Evolutionary conservation across 2,888 invertebrate species (phyloP).

Genomic region (Orthosia gracilis): DNA sequence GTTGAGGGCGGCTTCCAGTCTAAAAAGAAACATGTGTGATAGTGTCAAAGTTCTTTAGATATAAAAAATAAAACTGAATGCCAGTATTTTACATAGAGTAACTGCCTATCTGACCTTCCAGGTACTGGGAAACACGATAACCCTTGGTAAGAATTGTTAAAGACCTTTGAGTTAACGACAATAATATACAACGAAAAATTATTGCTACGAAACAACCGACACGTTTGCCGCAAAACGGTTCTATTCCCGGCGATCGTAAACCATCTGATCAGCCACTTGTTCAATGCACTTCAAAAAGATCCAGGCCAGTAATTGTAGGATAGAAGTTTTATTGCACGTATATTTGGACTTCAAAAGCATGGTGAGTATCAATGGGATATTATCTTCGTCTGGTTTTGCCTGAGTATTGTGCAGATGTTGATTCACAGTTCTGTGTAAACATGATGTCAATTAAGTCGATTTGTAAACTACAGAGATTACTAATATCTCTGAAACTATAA

Average conservation of each 20-base stretch:
- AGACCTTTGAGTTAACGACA: neutral
- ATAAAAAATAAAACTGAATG: no score
- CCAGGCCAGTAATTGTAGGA: slow-evolving; percentile 61
- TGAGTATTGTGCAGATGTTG: slow-evolving; percentile 28
- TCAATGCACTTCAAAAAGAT: slow-evolving; percentile 65
- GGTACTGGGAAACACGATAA: no score
- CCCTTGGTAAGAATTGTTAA: no score
- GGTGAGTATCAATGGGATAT: slow-evolving; percentile 25
- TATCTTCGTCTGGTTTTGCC: slow-evolving; percentile 36
- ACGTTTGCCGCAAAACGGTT: slow-evolving; percentile 55
- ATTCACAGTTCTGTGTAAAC: neutral
- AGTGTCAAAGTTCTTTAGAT: no score
- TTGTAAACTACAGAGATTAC: neutral
- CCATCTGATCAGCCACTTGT: slow-evolving; percentile 64
- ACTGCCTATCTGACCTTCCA: no score
- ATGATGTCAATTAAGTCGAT: neutral
- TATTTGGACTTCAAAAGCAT: slow-evolving; percentile 65
- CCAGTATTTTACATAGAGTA: no score
- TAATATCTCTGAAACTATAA: neutral
- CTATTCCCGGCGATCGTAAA: slow-evolving; percentile 67
- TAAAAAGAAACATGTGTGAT: no score
- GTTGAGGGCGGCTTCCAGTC: no score
- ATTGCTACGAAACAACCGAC: slow-evolving; percentile 4
- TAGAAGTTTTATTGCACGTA: slow-evolving; percentile 60
- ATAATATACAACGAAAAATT: neutral